phyloP scores from a whole-genome alignment of 2,113 vertebrate species.

The Blennius ocellaris region DNA sequence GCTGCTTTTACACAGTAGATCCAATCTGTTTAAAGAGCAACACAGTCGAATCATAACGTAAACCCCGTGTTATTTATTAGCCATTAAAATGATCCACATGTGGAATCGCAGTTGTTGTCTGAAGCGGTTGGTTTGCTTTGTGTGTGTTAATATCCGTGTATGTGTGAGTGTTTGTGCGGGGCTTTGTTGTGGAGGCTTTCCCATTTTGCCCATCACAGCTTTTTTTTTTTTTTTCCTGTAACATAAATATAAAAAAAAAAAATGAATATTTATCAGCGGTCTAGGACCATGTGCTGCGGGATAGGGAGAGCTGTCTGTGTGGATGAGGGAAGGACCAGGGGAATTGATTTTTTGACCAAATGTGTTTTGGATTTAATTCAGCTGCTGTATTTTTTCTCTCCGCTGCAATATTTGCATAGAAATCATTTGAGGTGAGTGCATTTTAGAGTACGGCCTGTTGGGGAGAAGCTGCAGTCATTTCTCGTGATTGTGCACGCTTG shows the following conservation, averaged over 20 bases:
- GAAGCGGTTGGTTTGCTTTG: constrained; percentile 18
- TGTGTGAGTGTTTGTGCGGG: constrained; percentile 28
- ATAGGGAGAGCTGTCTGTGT: constrained; percentile 60
- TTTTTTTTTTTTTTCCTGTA: constrained; percentile 80
- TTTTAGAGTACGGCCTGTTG: constrained; percentile 77
- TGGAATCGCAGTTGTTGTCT: constrained; percentile 40
- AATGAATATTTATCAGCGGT: constrained; percentile 87
- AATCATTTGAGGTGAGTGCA: constrained; percentile 88
- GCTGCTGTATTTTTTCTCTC: constrained; percentile 75
- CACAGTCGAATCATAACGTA: constrained; percentile 32
- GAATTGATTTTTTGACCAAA: constrained; percentile 92
- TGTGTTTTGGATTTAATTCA: constrained; percentile 86
- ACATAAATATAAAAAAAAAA: constrained; percentile 70
- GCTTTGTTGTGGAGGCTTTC: constrained; percentile 62
- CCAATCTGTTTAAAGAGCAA: constrained; percentile 27
- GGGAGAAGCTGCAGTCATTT: constrained; percentile 1
- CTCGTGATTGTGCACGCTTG: constrained; percentile 32
- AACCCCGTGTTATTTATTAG: constrained; percentile 38
- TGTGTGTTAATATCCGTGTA: neutral
- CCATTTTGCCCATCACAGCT: constrained; percentile 81
- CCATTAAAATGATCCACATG: constrained; percentile 34
- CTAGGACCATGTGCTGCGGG: constrained; percentile 61
- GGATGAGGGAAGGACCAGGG: constrained; percentile 55
- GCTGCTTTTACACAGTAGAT: constrained; percentile 34
- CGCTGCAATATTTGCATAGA: constrained; percentile 86